phyloP scores from a whole-genome alignment of 2,797 vertebrate genomes.

The Typhlichthys eigenmanni region DNA sequence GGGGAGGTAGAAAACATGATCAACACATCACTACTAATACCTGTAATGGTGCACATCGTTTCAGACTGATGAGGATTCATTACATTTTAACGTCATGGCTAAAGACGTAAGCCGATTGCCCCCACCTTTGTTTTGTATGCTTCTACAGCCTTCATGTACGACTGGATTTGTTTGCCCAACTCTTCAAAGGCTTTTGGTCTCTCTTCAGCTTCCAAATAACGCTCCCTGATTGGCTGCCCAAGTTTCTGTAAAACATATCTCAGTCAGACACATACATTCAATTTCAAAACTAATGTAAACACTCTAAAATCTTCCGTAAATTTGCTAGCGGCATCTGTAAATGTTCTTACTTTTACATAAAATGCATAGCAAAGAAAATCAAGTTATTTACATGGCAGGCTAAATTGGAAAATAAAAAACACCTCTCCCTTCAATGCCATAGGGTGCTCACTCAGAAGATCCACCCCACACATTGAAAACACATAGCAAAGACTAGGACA shows the following conservation, averaged over 20 bases:
- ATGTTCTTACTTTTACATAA: too few species aligned
- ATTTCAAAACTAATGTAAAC: not conserved
- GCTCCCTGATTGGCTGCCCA: slow-evolving; percentile 90
- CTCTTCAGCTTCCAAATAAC: slow-evolving; percentile 90
- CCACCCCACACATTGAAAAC: too few species aligned
- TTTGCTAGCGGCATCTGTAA: too few species aligned
- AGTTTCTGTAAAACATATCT: slow-evolving; percentile 74
- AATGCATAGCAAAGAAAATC: too few species aligned
- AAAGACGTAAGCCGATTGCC: slow-evolving; percentile 11
- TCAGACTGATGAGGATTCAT: not conserved
- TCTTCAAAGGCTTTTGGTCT: slow-evolving; percentile 95
- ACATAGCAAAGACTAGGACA: too few species aligned
- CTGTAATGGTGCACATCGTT: not conserved
- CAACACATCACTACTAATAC: not conserved
- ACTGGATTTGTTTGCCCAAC: slow-evolving; percentile 93
- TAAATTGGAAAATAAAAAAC: too few species aligned
- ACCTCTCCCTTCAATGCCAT: too few species aligned
- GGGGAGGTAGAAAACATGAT: slow-evolving; percentile 12
- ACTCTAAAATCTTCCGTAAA: too few species aligned
- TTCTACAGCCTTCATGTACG: slow-evolving; percentile 94
- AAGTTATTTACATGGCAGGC: too few species aligned
- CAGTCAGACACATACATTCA: slow-evolving; percentile 9
- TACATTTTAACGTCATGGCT: not conserved
- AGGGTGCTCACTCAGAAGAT: too few species aligned
- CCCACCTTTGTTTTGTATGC: slow-evolving; percentile 93